phyloP scores from a whole-genome alignment of 2,113 vertebrate genomes.

The Anas platyrhynchos region DNA sequence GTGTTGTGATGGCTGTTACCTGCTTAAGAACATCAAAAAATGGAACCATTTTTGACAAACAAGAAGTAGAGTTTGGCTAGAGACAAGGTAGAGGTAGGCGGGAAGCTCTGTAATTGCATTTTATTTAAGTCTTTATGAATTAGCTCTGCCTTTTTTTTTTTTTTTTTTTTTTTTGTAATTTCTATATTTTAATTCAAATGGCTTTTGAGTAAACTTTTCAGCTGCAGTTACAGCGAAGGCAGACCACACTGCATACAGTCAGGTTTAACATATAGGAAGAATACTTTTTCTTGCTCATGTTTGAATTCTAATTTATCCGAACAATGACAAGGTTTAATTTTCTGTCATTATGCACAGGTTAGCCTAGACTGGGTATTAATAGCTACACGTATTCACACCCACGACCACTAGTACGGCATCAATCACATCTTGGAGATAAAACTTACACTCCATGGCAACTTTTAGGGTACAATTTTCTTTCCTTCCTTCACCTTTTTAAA shows the following conservation, averaged over 20 bases:
- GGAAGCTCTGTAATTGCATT: constrained; percentile 62
- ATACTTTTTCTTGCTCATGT: background rate
- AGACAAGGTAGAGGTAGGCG: constrained; percentile 54
- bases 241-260: background rate
- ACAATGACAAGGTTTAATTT: constrained; percentile 25
- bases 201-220: constrained; percentile 41
- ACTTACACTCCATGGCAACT: constrained; percentile 31
- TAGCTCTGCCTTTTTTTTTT: constrained; percentile 31
- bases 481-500: background rate
- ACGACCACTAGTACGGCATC: constrained; percentile 36
- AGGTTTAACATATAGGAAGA: background rate
- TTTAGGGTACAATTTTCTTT: background rate
- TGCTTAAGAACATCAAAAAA: constrained; percentile 21
- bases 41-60: constrained; percentile 57
- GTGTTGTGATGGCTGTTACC: constrained; percentile 64
- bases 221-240: constrained; percentile 13
- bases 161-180: background rate
- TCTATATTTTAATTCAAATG: constrained; percentile 31
- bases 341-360: constrained; percentile 61
- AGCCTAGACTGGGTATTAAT: constrained; percentile 69
- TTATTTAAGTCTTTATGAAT: constrained; percentile 70
- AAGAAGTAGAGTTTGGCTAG: constrained; percentile 33
- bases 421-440: constrained; percentile 37
- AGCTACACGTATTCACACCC: constrained; percentile 44
- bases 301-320: background rate